These are phyloP conservation scores for Cochlearius cochlearius DNA, from an alignment of 2,113 vertebrate species.

Conservation along the genomic window DNA sequence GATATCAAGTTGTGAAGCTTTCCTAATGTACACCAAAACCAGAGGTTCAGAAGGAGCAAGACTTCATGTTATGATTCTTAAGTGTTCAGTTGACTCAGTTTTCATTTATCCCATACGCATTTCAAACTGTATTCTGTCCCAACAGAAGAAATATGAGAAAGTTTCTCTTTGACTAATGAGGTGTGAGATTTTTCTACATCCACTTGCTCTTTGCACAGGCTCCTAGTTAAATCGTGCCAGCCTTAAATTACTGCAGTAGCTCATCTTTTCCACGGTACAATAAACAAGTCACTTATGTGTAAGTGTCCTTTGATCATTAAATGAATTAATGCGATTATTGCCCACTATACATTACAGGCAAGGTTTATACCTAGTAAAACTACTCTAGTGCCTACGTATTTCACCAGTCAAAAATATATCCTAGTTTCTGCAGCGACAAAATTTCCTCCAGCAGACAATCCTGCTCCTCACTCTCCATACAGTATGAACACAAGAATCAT, in stretches of 20 bases:
- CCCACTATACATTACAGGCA: background rate
- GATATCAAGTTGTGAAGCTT: background rate
- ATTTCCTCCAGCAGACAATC: background rate
- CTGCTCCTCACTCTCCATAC: background rate
- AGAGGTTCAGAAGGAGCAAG: background rate
- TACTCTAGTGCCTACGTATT: background rate
- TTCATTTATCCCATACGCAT: background rate
- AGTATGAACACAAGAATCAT: background rate
- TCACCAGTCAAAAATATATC: background rate
- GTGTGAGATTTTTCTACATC: background rate
- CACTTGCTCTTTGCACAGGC: background rate
- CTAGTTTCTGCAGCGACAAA: background rate
- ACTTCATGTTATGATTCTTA: background rate
- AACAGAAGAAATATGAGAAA: background rate
- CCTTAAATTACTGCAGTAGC: background rate
- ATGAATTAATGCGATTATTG: background rate
- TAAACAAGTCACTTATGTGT: background rate
- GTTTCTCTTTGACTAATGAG: slow-evolving; percentile 1
- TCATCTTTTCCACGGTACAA: background rate
- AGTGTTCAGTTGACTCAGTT: background rate
- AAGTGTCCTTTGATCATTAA: background rate
- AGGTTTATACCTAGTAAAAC: background rate
- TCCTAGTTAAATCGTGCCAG: background rate
- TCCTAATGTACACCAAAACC: background rate
- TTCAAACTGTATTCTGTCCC: background rate